Conservation (phyloP, 2,113 vertebrate genomes). For the Tringa solitaria region DNA sequence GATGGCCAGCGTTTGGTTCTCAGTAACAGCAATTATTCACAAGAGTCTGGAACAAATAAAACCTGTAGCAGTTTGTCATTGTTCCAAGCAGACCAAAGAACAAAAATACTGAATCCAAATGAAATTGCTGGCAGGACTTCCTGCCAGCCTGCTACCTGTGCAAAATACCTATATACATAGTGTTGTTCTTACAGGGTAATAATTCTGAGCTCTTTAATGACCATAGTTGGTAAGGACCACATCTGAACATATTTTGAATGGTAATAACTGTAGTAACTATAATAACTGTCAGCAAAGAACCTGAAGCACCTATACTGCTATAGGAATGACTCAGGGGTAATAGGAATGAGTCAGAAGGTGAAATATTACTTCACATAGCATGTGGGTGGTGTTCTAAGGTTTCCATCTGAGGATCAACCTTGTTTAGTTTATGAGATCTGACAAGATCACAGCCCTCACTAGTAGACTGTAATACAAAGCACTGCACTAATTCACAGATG, state of each 20-base stretch:
- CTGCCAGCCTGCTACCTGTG: neutral
- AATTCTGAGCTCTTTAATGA: neutral
- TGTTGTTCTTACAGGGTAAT: neutral
- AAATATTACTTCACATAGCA: neutral
- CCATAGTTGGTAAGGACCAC: neutral
- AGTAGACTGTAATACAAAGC: neutral
- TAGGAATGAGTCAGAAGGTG: neutral
- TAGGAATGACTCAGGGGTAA: neutral
- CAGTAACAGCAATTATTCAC: rapidly evolving
- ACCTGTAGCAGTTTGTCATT: neutral
- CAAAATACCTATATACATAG: neutral
- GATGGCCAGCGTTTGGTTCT: neutral
- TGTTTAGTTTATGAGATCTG: neutral
- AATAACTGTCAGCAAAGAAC: neutral
- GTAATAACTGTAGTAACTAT: neutral
- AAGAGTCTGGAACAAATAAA: neutral
- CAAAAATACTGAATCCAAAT: neutral
- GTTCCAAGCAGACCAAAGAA: neutral
- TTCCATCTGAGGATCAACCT: neutral
- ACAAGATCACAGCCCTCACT: neutral
- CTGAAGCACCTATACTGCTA: neutral
- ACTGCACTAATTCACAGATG: neutral
- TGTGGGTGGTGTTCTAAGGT: neutral
- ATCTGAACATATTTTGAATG: neutral
- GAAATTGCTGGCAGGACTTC: neutral